Evolutionary conservation across 2,797 vertebrate genomes (phyloP), one percentile per base, ranked within the genome.

Genomic region (Megalops cyprinoides): DNA sequence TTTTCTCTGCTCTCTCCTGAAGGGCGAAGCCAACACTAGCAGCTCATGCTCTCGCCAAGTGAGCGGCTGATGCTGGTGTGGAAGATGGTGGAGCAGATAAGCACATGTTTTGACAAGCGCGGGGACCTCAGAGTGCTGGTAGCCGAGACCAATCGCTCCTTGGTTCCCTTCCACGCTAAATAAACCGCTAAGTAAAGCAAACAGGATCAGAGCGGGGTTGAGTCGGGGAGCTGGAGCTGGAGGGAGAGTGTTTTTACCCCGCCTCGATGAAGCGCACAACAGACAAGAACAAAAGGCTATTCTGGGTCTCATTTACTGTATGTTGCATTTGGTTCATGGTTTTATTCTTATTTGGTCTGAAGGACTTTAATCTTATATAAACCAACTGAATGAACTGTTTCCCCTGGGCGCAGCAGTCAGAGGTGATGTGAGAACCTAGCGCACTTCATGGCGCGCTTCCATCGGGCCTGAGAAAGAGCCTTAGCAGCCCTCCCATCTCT

Each of bases 101-200:
- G 34, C 44, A 56, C 80, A 1, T 76, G 89, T 88, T 89, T 81
- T 82, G 78, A 89, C 85, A 88, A 83, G 86, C 65, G 51, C 73
- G n/a, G 51, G 51, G 51, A 3, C 3, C 14, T 53, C 1, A 15
- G 51, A 9, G n/a, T 73, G 34, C 67, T 37, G 67, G 10, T 44
- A 37, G 39, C 31, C 39, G 71, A 49, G 67, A 39, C 67, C 67
- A 34, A 44, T 71, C 37, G 67, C 58, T 25, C n/a, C 58, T n/a
- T 8, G n/a, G 14, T 25, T 62, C 58, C 58, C n/a, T 25, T 62
- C 58, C 58, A 62, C n/a, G 28, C 58, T 62, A 62, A 62, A 62
- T 62, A 62, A 8, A 2, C 31, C 65, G 12, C 65, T 69, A 31
- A 69, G 10, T 39, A 69, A 69, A 69, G 31, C 10, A 39, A 39